phyloP scores from a whole-genome alignment of 2,888 invertebrate species.

The Globia sparganii region DNA sequence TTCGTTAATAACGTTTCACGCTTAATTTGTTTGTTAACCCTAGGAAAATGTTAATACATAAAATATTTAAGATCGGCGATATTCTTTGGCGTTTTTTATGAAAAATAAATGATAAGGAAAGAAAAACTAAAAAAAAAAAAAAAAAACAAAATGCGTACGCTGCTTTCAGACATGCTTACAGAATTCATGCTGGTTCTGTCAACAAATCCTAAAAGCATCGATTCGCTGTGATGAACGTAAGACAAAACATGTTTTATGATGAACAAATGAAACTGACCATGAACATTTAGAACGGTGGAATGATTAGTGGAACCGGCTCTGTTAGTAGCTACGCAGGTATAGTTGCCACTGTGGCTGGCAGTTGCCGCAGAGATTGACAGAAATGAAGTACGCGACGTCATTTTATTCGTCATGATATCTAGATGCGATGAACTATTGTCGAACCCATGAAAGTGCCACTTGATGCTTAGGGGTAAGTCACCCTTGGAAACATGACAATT shows the following conservation, averaged over 20 bases:
- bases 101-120: conserved; percentile 63
- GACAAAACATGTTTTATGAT: conserved; percentile 67
- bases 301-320: conserved; percentile 92
- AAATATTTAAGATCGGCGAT: conserved; percentile 5
- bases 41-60: conserved; percentile 1
- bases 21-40: conserved; percentile 10
- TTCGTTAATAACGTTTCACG: background rate
- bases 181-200: conserved; percentile 85
- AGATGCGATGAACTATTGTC: conserved; percentile 90
- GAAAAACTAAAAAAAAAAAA: conserved; percentile 64
- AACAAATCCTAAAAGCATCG: conserved; percentile 76
- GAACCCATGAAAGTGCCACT: conserved; percentile 93
- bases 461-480: conserved; percentile 93
- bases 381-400: conserved; percentile 92
- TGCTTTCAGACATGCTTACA: conserved; percentile 76
- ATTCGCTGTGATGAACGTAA: conserved; percentile 70
- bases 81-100: conserved; percentile 29
- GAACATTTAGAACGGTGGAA: conserved; percentile 91
- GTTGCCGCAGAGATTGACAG: conserved; percentile 93
- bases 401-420: conserved; percentile 91
- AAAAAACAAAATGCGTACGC: conserved; percentile 76
- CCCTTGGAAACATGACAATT: conserved; percentile 93
- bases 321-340: conserved; percentile 94
- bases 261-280: conserved; percentile 87
- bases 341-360: conserved; percentile 93